Evolutionary conservation across 2,113 vertebrate species (phyloP).

Genomic region (Pimephales promelas): DNA sequence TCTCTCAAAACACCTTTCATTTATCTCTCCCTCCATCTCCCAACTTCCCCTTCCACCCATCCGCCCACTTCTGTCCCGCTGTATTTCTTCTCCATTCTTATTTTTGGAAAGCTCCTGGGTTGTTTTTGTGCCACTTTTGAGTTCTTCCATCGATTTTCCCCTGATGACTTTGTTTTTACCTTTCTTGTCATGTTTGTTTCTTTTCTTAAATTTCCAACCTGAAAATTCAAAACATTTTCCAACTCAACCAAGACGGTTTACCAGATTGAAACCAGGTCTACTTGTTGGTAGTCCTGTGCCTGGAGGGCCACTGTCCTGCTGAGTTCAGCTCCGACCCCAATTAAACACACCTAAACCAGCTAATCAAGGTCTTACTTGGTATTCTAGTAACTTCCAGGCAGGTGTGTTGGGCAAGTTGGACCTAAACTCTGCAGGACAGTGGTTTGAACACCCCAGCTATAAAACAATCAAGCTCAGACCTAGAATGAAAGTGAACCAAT

Average conservation of each 20-base stretch:
- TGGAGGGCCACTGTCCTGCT: too few relatives aligned
- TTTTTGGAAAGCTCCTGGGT: conserved; percentile 36
- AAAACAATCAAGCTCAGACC: not conserved
- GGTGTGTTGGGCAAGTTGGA: too few relatives aligned
- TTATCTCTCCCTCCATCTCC: conserved; percentile 21
- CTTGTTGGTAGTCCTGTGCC: not conserved
- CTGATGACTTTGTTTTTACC: not conserved
- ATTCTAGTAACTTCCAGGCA: too few relatives aligned
- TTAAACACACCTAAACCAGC: too few relatives aligned
- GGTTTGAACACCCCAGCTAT: too few relatives aligned
- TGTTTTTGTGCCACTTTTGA: conserved; percentile 50
- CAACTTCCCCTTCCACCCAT: conserved; percentile 17
- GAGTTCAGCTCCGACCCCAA: too few relatives aligned
- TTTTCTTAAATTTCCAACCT: not conserved
- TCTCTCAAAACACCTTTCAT: conserved; percentile 26
- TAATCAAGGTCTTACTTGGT: too few relatives aligned
- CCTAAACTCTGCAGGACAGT: too few relatives aligned
- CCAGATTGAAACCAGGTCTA: conserved; percentile 1
- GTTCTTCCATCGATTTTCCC: conserved; percentile 33
- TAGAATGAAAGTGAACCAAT: not conserved
- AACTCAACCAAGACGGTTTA: not conserved
- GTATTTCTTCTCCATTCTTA: conserved; percentile 9
- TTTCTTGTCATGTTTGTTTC: not conserved
- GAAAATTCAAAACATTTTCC: not conserved
- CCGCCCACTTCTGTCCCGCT: not conserved